phyloP scores from a whole-genome alignment of 2,888 invertebrate genomes.

The Netelia virgata region DNA sequence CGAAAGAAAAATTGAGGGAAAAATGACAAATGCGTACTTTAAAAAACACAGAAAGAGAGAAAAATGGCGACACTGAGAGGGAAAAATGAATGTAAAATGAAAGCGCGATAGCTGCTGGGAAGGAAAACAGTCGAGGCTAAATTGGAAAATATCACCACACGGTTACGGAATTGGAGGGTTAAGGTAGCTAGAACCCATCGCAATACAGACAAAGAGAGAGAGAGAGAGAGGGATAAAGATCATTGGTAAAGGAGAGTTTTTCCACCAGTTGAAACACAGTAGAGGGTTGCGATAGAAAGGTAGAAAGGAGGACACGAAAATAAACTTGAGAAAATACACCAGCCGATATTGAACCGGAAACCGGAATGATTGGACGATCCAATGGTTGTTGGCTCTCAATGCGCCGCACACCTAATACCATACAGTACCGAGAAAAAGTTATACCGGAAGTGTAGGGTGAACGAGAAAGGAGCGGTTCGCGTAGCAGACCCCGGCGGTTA shows the following conservation, averaged over 20 bases:
- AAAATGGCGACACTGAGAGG: background rate
- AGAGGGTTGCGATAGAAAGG: background rate
- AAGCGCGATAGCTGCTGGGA: background rate
- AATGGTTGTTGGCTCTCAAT: slow-evolving; percentile 36
- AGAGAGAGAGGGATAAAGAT: slow-evolving; percentile 10
- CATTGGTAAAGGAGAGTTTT: slow-evolving; percentile 39
- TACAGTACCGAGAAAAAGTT: no score
- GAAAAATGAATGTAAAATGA: background rate
- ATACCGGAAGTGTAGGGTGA: no score
- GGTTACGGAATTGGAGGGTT: slow-evolving; percentile 53
- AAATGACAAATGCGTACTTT: background rate
- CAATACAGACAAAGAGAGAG: slow-evolving; percentile 37
- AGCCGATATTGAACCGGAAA: slow-evolving; percentile 52
- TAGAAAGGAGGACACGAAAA: slow-evolving; percentile 22
- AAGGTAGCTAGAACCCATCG: slow-evolving; percentile 25
- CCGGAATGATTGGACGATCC: slow-evolving; percentile 22
- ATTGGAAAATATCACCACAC: slow-evolving; percentile 66
- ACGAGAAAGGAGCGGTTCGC: no score
- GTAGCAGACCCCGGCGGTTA: no score
- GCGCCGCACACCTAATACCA: slow-evolving; percentile 23
- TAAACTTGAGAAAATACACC: slow-evolving; percentile 28
- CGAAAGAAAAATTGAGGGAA: background rate
- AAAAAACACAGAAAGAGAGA: background rate
- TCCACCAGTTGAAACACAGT: slow-evolving; percentile 25
- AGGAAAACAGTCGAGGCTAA: slow-evolving; percentile 17